These are phyloP conservation scores for Brachionus asplanchnoidis DNA, from an alignment of 1,140 invertebrate genomes.

Conservation along the genomic window DNA sequence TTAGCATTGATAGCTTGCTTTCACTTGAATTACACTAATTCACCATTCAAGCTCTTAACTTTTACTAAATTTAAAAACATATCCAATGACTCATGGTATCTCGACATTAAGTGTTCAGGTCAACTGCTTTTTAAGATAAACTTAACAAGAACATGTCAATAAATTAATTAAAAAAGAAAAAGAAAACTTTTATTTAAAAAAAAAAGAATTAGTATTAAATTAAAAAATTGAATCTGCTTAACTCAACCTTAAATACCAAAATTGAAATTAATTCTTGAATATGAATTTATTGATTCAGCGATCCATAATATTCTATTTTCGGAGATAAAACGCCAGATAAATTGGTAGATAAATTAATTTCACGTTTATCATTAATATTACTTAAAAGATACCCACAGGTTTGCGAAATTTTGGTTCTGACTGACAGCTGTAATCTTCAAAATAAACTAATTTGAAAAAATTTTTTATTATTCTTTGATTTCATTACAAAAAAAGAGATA, in stretches of 20 bases:
- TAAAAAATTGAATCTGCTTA: neutral
- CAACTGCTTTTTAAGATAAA: neutral
- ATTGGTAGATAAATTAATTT: neutral
- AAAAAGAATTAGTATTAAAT: neutral
- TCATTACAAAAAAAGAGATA: no score
- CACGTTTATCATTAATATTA: neutral
- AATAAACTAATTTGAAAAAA: no score
- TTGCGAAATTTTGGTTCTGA: neutral
- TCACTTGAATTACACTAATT: neutral
- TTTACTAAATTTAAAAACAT: neutral
- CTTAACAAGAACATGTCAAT: neutral
- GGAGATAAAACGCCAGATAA: neutral
- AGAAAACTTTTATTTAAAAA: neutral
- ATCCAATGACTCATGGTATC: neutral
- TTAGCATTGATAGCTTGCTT: neutral
- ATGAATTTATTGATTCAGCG: neutral
- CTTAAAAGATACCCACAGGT: neutral
- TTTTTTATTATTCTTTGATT: no score
- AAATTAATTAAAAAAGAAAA: neutral
- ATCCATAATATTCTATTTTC: neutral
- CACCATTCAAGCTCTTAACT: neutral
- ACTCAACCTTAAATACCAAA: neutral
- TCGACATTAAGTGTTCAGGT: neutral
- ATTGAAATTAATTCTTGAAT: neutral
- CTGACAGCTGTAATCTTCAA: neutral